Percentiles rank a stretch among this genome's conserved stretches.
Conservation (phyloP, 1,140 invertebrate genomes). For the Papilio xuthus region DNA sequence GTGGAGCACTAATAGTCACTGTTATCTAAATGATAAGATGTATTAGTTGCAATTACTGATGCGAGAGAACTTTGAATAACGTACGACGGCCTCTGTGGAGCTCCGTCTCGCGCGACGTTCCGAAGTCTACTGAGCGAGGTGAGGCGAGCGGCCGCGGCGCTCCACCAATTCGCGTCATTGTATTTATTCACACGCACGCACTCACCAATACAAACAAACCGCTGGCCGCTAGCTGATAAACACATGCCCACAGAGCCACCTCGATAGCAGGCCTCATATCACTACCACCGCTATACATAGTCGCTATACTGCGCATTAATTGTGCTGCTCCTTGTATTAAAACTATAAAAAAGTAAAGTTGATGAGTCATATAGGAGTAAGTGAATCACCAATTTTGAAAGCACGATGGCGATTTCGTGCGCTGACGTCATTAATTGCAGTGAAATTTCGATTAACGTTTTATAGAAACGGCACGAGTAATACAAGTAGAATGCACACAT, state of each 20-base stretch:
- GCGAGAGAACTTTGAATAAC: slow-evolving; percentile 42
- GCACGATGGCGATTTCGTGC: not conserved
- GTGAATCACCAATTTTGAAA: slow-evolving; percentile 28
- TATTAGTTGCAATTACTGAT: slow-evolving; percentile 58
- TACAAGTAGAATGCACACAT: not conserved
- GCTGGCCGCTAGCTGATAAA: slow-evolving; percentile 65
- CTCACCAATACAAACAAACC: slow-evolving; percentile 74
- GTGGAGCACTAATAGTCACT: slow-evolving; percentile 69
- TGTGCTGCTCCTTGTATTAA: not conserved
- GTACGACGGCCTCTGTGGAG: slow-evolving; percentile 70
- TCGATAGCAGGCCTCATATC: slow-evolving; percentile 35
- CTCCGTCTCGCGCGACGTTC: slow-evolving; percentile 69
- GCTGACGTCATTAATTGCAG: slow-evolving; percentile 33
- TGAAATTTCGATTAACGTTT: slow-evolving; percentile 11
- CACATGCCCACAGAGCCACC: slow-evolving; percentile 51
- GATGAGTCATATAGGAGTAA: slow-evolving; percentile 27
- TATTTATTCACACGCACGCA: slow-evolving; percentile 71
- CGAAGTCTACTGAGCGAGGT: slow-evolving; percentile 63
- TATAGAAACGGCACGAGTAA: not conserved
- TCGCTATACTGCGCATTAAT: slow-evolving; percentile 32
- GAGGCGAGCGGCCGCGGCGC: slow-evolving; percentile 41
- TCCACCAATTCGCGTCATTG: slow-evolving; percentile 75
- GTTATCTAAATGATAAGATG: slow-evolving; percentile 71
- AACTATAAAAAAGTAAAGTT: not conserved
- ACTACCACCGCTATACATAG: slow-evolving; percentile 25